Conservation (phyloP, 2,113 vertebrate genomes). For the Phrynosoma platyrhinos region DNA sequence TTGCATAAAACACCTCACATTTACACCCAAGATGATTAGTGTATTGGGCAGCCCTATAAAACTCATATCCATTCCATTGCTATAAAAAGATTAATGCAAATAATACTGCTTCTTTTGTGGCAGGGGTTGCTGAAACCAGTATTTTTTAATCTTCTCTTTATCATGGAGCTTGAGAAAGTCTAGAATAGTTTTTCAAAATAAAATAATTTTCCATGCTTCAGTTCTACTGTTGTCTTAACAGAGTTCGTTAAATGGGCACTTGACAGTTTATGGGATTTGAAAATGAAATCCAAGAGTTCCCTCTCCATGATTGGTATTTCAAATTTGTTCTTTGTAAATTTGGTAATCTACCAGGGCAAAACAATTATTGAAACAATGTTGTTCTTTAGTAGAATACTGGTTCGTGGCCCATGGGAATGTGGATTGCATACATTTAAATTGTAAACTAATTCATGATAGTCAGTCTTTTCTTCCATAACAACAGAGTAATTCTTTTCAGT, state of each 20-base stretch:
- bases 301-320: not conserved
- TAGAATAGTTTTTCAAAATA: not conserved
- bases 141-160: not conserved
- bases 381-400: conserved; percentile 26
- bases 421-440: conserved; percentile 23
- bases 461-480: conserved; percentile 56
- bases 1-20: not conserved
- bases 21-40: not conserved
- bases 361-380: conserved; percentile 30
- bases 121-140: conserved; percentile 6
- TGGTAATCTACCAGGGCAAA: conserved; percentile 9
- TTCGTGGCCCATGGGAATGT: not conserved
- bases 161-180: not conserved
- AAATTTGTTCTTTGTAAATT: conserved; percentile 41
- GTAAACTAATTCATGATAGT: conserved; percentile 65
- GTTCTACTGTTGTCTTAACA: not conserved
- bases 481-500: conserved; percentile 50
- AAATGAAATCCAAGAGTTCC: not conserved
- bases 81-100: conserved; percentile 1
- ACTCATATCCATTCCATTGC: not conserved
- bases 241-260: not conserved
- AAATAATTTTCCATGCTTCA: not conserved
- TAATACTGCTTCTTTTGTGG: not conserved
- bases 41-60: not conserved
- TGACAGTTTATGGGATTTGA: not conserved